A percentile compares a stretch with the other conserved stretches of the same genome.
These are phyloP conservation scores for Drosophila affinis DNA, from an alignment of 2,888 invertebrate genomes.

Conservation along the genomic window DNA sequence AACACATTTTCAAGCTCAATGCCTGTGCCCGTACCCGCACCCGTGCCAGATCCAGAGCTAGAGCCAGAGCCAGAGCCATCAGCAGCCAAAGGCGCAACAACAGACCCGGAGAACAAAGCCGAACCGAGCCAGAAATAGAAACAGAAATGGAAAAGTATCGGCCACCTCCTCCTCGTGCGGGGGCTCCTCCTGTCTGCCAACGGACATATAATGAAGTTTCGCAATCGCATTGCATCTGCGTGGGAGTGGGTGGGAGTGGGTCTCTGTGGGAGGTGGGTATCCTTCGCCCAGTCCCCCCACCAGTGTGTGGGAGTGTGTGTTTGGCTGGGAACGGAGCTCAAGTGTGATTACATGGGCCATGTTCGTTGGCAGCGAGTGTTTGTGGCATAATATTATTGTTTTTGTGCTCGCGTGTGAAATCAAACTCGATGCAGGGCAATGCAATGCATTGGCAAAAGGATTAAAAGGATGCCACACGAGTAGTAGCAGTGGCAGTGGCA, in stretches of 20 bases:
- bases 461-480: slow-evolving; percentile 70
- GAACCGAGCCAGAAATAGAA: slow-evolving; percentile 60
- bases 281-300: too few relatives aligned
- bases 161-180: slow-evolving; percentile 4
- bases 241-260: not conserved
- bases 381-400: slow-evolving; percentile 80
- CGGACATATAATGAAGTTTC: slow-evolving; percentile 76
- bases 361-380: slow-evolving; percentile 73
- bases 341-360: slow-evolving; percentile 78
- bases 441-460: slow-evolving; percentile 74
- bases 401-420: slow-evolving; percentile 79
- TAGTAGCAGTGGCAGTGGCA: slow-evolving; percentile 4
- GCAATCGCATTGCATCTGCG: slow-evolving; percentile 69
- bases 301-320: not conserved
- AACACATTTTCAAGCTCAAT: slow-evolving; percentile 80
- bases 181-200: slow-evolving; percentile 35
- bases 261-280: slow-evolving; percentile 2
- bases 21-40: slow-evolving; percentile 47
- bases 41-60: slow-evolving; percentile 21
- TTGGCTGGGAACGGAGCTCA: slow-evolving; percentile 56
- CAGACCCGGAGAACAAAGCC: slow-evolving; percentile 63
- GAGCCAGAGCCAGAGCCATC: too few relatives aligned
- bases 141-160: slow-evolving; percentile 70
- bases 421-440: slow-evolving; percentile 76
- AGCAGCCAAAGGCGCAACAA: slow-evolving; percentile 36